phyloP scores from a whole-genome alignment of 2,888 invertebrate species.

The Papilio gigon region DNA sequence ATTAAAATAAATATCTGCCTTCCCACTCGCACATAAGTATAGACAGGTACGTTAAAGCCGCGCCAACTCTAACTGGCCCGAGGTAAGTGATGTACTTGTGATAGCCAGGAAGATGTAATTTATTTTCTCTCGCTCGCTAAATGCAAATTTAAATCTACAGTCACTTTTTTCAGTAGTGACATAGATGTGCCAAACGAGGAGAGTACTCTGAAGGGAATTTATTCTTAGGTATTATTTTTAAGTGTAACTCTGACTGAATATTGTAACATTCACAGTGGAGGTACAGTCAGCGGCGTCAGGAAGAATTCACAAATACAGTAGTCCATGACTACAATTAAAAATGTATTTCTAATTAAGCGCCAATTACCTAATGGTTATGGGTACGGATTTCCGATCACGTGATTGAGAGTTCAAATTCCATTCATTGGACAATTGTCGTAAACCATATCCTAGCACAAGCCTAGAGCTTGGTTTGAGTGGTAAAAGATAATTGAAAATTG shows the following conservation, averaged over 20 bases:
- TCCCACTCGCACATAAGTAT: not conserved
- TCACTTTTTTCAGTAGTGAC: conserved; percentile 20
- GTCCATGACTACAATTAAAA: no score
- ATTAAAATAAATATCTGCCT: not conserved
- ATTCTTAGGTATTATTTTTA: conserved; percentile 41
- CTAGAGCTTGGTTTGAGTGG: no score
- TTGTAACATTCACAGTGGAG: conserved; percentile 30
- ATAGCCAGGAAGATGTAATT: conserved; percentile 11
- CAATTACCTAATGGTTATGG: no score
- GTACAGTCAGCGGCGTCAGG: conserved; percentile 14
- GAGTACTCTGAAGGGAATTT: conserved; percentile 32
- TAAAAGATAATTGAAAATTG: no score
- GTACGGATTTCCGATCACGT: no score
- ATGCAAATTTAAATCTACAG: conserved; percentile 16
- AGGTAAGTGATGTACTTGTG: conserved; percentile 30
- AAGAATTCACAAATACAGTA: no score
- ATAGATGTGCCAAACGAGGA: conserved; percentile 36
- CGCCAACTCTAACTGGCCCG: conserved; percentile 19
- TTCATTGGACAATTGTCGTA: no score
- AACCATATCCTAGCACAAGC: no score
- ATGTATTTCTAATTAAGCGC: no score
- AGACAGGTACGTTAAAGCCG: not conserved
- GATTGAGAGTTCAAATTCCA: no score
- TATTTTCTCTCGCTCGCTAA: conserved; percentile 1
- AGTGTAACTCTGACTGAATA: conserved; percentile 40